Conservation (phyloP, 2,888 invertebrate species). For the Serripes groenlandicus region DNA sequence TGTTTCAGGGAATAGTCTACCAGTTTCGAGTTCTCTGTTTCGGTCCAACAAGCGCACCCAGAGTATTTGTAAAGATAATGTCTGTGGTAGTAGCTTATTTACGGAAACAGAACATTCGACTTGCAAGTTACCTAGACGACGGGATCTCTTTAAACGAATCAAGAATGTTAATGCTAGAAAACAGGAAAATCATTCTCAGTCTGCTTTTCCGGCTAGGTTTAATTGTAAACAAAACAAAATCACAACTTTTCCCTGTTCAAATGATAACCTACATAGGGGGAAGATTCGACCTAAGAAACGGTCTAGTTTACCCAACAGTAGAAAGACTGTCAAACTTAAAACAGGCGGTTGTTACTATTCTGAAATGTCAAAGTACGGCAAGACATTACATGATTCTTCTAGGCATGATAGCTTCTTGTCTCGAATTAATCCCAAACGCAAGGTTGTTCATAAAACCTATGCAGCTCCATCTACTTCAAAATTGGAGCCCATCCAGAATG, state of each 20-base stretch:
- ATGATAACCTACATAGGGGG: constrained; percentile 10
- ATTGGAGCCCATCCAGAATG: constrained; percentile 28
- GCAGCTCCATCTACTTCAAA: constrained; percentile 33
- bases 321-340: constrained; percentile 12
- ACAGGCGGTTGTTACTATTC: neutral
- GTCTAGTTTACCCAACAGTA: constrained; percentile 18
- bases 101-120: constrained; percentile 23
- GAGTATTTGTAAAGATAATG: constrained; percentile 54
- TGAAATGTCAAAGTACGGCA: constrained; percentile 13
- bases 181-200: constrained; percentile 20
- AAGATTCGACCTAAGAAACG: constrained; percentile 9
- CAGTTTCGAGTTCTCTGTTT: constrained; percentile 49
- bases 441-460: constrained; percentile 43
- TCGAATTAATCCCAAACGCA: constrained; percentile 42
- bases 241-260: constrained; percentile 31
- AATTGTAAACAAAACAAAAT: constrained; percentile 50
- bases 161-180: constrained; percentile 17
- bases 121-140: constrained; percentile 50
- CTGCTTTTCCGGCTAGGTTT: constrained; percentile 40
- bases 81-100: constrained; percentile 47
- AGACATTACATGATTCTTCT: constrained; percentile 24
- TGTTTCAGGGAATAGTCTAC: constrained; percentile 33
- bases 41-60: constrained; percentile 43
- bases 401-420: constrained; percentile 45
- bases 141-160: constrained; percentile 38